Evolutionary conservation across 2,797 vertebrate species (phyloP).

Genomic region (Staurois parvus): DNA sequence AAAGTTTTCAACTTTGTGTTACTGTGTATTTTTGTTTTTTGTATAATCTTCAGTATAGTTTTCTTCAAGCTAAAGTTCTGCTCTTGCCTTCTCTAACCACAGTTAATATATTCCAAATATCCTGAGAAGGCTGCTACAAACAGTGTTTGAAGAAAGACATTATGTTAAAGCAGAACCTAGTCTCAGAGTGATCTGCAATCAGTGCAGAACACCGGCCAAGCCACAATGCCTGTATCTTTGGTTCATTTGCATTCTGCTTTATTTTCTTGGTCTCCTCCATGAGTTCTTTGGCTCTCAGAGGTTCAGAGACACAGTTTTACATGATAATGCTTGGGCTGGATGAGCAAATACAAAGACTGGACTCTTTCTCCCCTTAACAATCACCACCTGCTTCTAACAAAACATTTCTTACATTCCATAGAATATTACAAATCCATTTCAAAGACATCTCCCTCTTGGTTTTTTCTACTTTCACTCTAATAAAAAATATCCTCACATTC

Average conservation of each 20-base stretch:
- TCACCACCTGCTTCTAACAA: slow-evolving; percentile 57
- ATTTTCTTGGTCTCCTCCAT: slow-evolving; percentile 44
- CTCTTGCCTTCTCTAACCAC: neutral
- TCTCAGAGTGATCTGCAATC: neutral
- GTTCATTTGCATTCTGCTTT: slow-evolving; percentile 57
- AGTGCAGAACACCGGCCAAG: neutral
- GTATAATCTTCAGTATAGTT: too few relatives aligned
- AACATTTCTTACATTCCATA: slow-evolving; percentile 53
- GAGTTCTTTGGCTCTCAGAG: slow-evolving; percentile 34
- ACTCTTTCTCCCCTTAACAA: slow-evolving; percentile 54
- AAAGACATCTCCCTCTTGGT: slow-evolving; percentile 51
- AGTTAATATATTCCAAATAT: too few relatives aligned
- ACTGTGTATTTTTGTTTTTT: too few relatives aligned
- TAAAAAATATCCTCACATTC: slow-evolving; percentile 53
- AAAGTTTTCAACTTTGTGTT: too few relatives aligned
- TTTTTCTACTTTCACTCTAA: slow-evolving; percentile 41
- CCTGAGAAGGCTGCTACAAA: too few relatives aligned
- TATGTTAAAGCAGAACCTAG: too few relatives aligned
- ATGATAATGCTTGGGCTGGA: slow-evolving; percentile 55
- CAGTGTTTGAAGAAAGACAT: too few relatives aligned
- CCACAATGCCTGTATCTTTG: slow-evolving; percentile 26
- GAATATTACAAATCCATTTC: slow-evolving; percentile 49
- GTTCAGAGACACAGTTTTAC: slow-evolving; percentile 52
- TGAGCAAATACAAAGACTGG: slow-evolving; percentile 56
- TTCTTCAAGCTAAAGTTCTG: neutral